Evolutionary conservation across 2,888 invertebrate genomes (phyloP).

Genomic region (Lepidocyrtinus sp.): DNA sequence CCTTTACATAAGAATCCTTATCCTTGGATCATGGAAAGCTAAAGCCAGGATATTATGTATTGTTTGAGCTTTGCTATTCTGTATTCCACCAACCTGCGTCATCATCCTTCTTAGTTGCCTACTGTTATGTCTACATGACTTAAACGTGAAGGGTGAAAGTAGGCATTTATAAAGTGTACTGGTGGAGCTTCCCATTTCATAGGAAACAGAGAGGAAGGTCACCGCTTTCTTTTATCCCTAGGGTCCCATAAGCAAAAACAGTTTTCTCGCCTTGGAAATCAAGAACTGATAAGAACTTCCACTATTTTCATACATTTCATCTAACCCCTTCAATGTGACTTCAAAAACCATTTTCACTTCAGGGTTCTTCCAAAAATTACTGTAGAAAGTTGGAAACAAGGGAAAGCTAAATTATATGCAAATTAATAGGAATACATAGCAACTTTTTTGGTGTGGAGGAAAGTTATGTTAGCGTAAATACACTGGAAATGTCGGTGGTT

Average conservation of each 20-base stretch:
- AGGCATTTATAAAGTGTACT: neutral
- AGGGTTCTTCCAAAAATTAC: too few species aligned
- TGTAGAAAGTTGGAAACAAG: too few species aligned
- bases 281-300: neutral
- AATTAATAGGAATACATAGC: too few species aligned
- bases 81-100: neutral
- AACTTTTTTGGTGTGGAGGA: too few species aligned
- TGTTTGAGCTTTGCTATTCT: neutral
- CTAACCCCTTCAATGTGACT: too few species aligned
- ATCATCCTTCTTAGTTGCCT: neutral
- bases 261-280: neutral
- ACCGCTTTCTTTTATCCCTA: neutral
- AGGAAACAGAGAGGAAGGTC: neutral
- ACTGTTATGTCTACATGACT: neutral
- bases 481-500: too few species aligned
- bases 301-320: too few species aligned
- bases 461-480: too few species aligned
- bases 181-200: neutral
- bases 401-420: too few species aligned
- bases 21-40: neutral
- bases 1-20: neutral
- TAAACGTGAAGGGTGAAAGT: neutral
- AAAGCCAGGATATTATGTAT: neutral
- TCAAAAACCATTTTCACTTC: neutral
- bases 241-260: neutral